Conservation (phyloP, 2,113 vertebrate species). For the Vulpes lagopus region DNA sequence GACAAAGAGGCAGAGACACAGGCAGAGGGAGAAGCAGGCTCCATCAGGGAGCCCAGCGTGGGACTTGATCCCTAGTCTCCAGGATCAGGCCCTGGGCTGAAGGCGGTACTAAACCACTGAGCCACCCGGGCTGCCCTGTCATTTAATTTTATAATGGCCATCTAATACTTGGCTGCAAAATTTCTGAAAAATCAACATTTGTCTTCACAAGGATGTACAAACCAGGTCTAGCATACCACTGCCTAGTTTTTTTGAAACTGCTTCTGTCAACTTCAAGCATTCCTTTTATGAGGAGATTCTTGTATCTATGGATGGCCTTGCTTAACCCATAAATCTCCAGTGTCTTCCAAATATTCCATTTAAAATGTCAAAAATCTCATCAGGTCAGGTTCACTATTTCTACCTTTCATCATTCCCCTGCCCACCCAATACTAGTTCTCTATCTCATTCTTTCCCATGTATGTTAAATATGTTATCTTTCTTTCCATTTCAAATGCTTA, state of each 20-base stretch:
- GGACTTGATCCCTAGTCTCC: no score
- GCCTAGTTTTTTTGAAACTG: neutral
- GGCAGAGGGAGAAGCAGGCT: no score
- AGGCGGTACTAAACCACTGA: no score
- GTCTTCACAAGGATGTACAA: neutral
- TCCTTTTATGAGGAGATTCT: neutral
- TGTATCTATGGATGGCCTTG: neutral
- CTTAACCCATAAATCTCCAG: neutral
- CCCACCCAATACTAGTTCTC: neutral
- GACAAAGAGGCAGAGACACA: no score
- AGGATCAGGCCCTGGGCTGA: no score
- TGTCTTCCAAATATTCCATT: neutral
- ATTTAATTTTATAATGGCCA: neutral
- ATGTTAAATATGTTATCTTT: neutral
- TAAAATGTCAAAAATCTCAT: slow-evolving; percentile 30
- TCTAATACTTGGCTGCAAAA: neutral
- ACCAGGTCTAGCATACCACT: neutral
- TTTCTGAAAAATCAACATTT: neutral
- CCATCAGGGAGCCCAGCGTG: no score
- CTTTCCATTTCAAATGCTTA: neutral
- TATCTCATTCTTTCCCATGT: neutral
- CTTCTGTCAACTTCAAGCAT: neutral
- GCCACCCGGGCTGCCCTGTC: no score
- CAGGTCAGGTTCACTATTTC: neutral
- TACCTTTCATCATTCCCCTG: neutral